Evolutionary conservation across 2,888 invertebrate genomes (phyloP), one percentile per base, ranked within the genome.

Genomic region (Ypsolopha scabrella): DNA sequence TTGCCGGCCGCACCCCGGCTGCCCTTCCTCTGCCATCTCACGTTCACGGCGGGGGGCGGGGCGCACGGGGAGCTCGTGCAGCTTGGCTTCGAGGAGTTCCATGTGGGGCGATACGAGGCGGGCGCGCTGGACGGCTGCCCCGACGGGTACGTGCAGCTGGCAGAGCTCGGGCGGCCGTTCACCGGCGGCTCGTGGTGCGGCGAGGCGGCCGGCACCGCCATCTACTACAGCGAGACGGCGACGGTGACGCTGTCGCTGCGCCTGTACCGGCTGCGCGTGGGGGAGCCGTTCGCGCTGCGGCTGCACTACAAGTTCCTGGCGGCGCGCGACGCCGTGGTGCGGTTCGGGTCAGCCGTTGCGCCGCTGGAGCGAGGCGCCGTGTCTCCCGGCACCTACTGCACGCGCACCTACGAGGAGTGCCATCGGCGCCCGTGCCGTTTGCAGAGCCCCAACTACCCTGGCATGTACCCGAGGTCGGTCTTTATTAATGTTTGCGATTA

Each of bases 171-270:
- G 14, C 90, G 94, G 43, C 95, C 95, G 11, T 94, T 94, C 82
- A 94, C 94, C 35, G 95, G 95, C 45, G 95, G 96, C 55, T 94
- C 94, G 14, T 96, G 95, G 95, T 96, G 96, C 76, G 96, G 95
- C 53, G 89, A 91, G 52, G 93, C 94, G 46, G 91, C 92, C 35
- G 93, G 93, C 54, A 91, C 91, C 38, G 94, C 95, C 53, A 91
- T 94, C 51, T 95, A 95, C 80, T 95, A 94, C 87, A 95, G 95
- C 78, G 95, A 95, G 88, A 95, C 95, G 52, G 92, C 94, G 65
- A 95, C 95, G 41, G 94, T 95, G 58, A 96, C 95, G 14, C 93
- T 94, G 8, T 93, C 94, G 51, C 91, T 95, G 45, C 92, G 93
- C 72, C 87, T 95, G 75, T 93, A 91, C 83, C 91, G 90, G 52